A percentile compares a stretch with the other conserved stretches of the same genome.
phyloP scores from a whole-genome alignment of 2,113 vertebrate genomes.

The Xenopus laevis region DNA sequence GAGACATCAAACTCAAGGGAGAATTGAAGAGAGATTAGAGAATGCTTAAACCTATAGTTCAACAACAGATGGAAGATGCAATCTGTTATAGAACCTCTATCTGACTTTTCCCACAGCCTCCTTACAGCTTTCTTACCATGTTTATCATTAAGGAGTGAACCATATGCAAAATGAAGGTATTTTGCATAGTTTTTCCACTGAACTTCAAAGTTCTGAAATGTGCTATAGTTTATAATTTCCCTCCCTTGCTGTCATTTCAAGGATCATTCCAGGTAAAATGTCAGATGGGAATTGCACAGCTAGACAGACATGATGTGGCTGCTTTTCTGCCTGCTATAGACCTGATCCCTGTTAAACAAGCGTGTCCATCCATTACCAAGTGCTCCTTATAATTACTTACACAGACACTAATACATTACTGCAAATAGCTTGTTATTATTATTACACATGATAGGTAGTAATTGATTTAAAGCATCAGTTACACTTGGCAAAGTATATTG shows the following conservation, averaged over 20 bases:
- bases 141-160: neutral
- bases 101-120: no score
- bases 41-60: no score
- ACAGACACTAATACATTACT: conserved; percentile 19
- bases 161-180: neutral
- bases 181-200: no score
- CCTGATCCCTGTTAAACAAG: conserved; percentile 10
- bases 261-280: neutral
- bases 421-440: conserved; percentile 20
- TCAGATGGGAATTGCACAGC: neutral
- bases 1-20: no score
- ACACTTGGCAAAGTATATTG: conserved; percentile 8
- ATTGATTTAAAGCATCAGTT: conserved; percentile 19
- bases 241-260: neutral
- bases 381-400: conserved; percentile 15
- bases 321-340: neutral
- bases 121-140: neutral
- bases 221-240: neutral
- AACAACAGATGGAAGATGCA: no score
- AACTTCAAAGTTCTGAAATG: no score
- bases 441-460: conserved; percentile 14
- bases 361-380: neutral
- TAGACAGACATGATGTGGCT: neutral
- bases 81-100: no score
- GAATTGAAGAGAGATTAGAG: no score